Base-by-base conservation (phyloP, 2,888 invertebrate genomes). In the Sclerodermus sp. region DNA sequence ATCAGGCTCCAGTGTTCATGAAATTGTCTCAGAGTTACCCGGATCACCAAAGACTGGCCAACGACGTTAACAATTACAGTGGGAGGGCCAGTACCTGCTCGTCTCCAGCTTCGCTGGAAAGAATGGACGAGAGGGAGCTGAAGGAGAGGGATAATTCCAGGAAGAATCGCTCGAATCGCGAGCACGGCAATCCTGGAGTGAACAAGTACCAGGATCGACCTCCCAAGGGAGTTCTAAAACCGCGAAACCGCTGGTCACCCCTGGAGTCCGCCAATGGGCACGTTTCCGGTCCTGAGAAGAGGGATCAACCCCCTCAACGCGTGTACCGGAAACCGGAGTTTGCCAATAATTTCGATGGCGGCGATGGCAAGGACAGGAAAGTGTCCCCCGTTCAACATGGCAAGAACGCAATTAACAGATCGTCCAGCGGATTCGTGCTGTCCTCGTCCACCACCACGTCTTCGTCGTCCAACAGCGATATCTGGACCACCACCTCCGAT, bases 21-120 rank as follows among this genome's bases (percentile, higher is more conserved):
- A 76, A 81, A 41, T 65, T 80, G 1, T 82, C 82, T 0, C 83
- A 83, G 61, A 83, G 82, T 62, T 83, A 84, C 58, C 83, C 83
- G 1, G 78, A 80, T 1, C 78, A 82, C 66, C 80, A 81, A 45
- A 66, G 79, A 23, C 78, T 70, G 30, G 61, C 80, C 1, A 57
- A 77, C 39, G 80, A 81, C 53, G 45, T 60, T 4, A 56, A 64
- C 0, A 54, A 47, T 3, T 64, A 64, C 13, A 64, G 57, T 16
- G 62, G 58, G 18, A 62, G 66, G 17, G 64, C 69, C 1, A 74
- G 74, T 47, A 69, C 74, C 12, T 71, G 77, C 41, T 79, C 79
- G 1, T 79, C 79, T 0, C 79, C 79, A 1, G 78, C 77, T 0
- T 78, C 79, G 9, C 58, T 79, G 10, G 79, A 79, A 44, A 64